A percentile compares a stretch with the other conserved stretches of the same genome.
phyloP scores from a whole-genome alignment of 64 coral and sea anemone species.

The Actinia equina region DNA sequence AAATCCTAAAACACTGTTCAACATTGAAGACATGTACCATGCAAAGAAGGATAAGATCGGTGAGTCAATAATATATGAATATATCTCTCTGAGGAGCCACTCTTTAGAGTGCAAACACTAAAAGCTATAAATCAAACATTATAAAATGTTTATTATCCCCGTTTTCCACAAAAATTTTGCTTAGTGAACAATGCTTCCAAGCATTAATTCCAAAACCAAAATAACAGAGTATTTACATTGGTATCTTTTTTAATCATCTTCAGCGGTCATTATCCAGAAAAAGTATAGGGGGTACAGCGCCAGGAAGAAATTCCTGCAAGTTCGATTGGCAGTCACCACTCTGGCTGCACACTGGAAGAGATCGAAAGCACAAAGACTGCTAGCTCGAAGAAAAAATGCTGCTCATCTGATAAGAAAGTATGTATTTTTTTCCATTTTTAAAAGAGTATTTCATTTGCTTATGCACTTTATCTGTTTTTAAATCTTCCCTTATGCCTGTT shows the following conservation, averaged over 20 bases:
- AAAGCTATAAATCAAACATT: too few relatives aligned
- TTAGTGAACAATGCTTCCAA: too few relatives aligned
- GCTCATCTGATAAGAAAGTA: neutral
- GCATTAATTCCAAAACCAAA: too few relatives aligned
- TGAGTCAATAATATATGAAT: constrained; percentile 16
- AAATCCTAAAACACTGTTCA: constrained; percentile 88
- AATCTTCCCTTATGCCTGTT: too few relatives aligned
- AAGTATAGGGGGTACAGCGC: constrained; percentile 76
- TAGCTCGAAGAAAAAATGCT: constrained; percentile 56
- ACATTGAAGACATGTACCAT: constrained; percentile 90
- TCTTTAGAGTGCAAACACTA: too few relatives aligned
- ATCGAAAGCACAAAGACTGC: constrained; percentile 65
- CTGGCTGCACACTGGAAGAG: constrained; percentile 86
- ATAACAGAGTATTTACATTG: neutral
- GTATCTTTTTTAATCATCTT: neutral
- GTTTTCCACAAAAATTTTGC: too few relatives aligned
- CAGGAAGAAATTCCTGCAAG: constrained; percentile 53
- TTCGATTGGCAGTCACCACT: constrained; percentile 63
- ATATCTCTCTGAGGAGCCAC: neutral
- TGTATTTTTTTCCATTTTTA: neutral
- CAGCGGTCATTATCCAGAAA: constrained; percentile 87
- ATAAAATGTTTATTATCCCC: too few relatives aligned
- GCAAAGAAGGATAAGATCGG: constrained; percentile 84
- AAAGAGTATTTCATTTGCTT: too few relatives aligned
- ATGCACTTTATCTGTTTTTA: too few relatives aligned